Percentiles rank a stretch among this genome's conserved stretches.
phyloP scores from a whole-genome alignment of 2,797 vertebrate genomes.

The Falco peregrinus region DNA sequence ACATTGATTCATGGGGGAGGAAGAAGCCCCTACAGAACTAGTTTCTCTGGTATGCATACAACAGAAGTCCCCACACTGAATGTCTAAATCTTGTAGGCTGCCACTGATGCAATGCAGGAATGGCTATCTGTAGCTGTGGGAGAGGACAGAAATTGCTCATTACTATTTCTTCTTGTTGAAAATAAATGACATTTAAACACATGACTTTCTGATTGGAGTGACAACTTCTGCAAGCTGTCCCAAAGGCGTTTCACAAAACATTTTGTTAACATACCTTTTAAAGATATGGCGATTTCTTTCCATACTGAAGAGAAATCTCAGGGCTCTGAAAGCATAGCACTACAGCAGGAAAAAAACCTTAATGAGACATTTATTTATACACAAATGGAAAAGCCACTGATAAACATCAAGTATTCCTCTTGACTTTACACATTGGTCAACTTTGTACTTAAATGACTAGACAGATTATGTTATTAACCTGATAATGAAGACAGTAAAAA shows the following conservation, averaged over 20 bases:
- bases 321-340: conserved; percentile 89
- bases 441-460: not conserved
- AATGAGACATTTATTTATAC: not conserved
- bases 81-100: not conserved
- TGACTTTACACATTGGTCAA: not conserved
- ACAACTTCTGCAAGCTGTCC: not conserved
- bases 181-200: not conserved
- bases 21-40: not conserved
- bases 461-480: not conserved
- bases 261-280: conserved; percentile 81
- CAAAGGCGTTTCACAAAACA: not conserved
- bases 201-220: not conserved
- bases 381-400: not conserved
- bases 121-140: not conserved
- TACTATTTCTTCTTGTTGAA: not conserved
- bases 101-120: not conserved
- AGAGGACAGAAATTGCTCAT: not conserved
- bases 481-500: not conserved
- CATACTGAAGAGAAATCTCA: conserved; percentile 91
- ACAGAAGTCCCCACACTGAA: not conserved
- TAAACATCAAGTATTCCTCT: not conserved
- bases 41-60: not conserved
- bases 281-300: conserved; percentile 90
- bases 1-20: not conserved
- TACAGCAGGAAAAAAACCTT: conserved; percentile 51